phyloP scores from a whole-genome alignment of 2,888 invertebrate genomes.

The Ectemnius cavifrons region DNA sequence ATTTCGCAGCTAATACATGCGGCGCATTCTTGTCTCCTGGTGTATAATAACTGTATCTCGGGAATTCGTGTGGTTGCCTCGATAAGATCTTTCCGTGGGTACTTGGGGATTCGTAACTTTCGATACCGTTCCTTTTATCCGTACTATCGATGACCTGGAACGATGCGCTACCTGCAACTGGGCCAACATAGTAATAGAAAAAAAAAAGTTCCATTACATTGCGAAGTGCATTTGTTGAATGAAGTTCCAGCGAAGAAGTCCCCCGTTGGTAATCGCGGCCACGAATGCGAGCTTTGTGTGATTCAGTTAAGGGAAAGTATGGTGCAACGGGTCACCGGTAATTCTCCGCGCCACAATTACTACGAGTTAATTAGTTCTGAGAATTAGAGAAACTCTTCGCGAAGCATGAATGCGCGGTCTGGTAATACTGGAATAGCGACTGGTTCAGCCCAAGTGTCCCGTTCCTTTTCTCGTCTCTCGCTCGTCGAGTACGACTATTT shows the following conservation, averaged over 20 bases:
- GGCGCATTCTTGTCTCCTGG: too few species aligned
- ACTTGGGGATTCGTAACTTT: too few species aligned
- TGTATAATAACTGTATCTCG: too few species aligned
- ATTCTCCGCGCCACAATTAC: conserved; percentile 23
- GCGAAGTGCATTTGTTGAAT: neutral
- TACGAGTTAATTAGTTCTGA: conserved; percentile 32
- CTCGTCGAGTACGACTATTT: neutral
- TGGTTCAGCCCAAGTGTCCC: conserved; percentile 25
- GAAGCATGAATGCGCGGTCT: conserved; percentile 5
- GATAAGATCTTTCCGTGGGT: too few species aligned
- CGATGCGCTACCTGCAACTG: too few species aligned
- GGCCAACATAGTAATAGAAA: neutral
- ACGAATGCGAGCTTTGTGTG: too few species aligned
- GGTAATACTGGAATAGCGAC: conserved; percentile 11
- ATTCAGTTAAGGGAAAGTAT: conserved; percentile 31
- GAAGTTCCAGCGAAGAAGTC: neutral
- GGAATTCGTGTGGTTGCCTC: too few species aligned
- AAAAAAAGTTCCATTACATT: neutral
- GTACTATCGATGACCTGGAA: too few species aligned
- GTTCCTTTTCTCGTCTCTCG: neutral
- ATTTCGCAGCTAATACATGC: too few species aligned
- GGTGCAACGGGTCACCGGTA: conserved; percentile 38
- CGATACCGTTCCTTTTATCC: too few species aligned
- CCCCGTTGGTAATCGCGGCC: too few species aligned
- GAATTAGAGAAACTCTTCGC: conserved; percentile 39